Evolutionary conservation across 2,888 invertebrate genomes (phyloP).

Genomic region (Thecophora atra): DNA sequence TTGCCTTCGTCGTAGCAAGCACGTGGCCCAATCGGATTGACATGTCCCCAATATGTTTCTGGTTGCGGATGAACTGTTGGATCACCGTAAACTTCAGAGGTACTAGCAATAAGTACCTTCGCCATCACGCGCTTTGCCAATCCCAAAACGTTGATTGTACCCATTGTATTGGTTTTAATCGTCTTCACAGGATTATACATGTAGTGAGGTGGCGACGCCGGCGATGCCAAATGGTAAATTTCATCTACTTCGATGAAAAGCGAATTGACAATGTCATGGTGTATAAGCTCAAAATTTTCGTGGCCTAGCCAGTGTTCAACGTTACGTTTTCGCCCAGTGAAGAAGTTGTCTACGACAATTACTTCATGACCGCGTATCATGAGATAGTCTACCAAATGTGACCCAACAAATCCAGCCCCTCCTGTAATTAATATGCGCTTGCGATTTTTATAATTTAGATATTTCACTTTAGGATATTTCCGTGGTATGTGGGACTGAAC

Average conservation of each 20-base stretch:
- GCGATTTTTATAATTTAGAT: constrained; percentile 89
- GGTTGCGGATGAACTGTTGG: constrained; percentile 98
- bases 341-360: constrained; percentile 97
- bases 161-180: constrained; percentile 98
- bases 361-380: constrained; percentile 97
- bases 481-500: constrained; percentile 81
- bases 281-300: constrained; percentile 97
- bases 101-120: constrained; percentile 93
- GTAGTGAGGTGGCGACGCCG: constrained; percentile 98
- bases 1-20: constrained; percentile 99
- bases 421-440: constrained; percentile 95
- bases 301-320: constrained; percentile 99
- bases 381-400: constrained; percentile 93
- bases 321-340: constrained; percentile 95
- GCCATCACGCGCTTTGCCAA: constrained; percentile 93
- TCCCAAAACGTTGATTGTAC: constrained; percentile 90
- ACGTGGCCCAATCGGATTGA: constrained; percentile 96
- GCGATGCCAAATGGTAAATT: constrained; percentile 98
- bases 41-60: constrained; percentile 99
- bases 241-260: constrained; percentile 97
- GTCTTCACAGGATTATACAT: constrained; percentile 99
- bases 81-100: constrained; percentile 99
- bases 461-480: constrained; percentile 89
- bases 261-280: constrained; percentile 98
- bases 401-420: constrained; percentile 99